Base-by-base conservation (phyloP, 37 sponge, comb jelly and placozoan genomes). In the Chondrilla cf. caribensis region DNA sequence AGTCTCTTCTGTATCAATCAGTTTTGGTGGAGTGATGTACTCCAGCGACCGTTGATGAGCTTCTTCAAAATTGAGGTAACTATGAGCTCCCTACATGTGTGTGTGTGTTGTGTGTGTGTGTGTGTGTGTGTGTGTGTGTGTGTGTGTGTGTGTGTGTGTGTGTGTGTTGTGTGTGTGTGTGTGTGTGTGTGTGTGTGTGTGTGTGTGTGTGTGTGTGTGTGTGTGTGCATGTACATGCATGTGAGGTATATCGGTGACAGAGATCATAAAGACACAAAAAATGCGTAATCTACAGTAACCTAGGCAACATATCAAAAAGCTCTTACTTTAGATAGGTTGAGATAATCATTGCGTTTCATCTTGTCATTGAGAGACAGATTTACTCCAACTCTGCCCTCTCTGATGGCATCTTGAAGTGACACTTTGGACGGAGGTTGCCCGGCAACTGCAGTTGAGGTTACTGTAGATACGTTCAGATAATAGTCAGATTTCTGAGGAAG, bases 311-410 rank as follows among this genome's bases (percentile, higher is more conserved):
- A 9, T 19, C 64, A 19, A 9, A 62, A 8, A 33, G 39, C 71
- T 37, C 71, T 5, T 36, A 70, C 71, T 38, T 33, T 70, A 7
- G 71, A 70, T 5, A 70, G 38, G 71, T 70, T 70, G 37, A 37
- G 19, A 38, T 70, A 70, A 4, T 17, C 9, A 70, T 70, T 22
- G 8, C 19, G 28, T 15, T 5, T n/a, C 9, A 28, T 15, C 64
- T 70, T 15, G 18, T 62, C 18, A 28, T 4, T 62, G 64, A n/a
- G 29, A 19, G 64, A 6, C 18, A 29, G 25, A 15, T 62, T 4
- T 62, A n/a, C 6, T 62, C 64, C 29, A 7, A 29, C 25, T 19
- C 7, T 4, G 15, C 29, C 29, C 8, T 62, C 29, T n/a, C 7
- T 28, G 29, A 62, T 62, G 64, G 64, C 64, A 4, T 62, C 64